Percentiles rank a stretch among this genome's conserved stretches.
Conservation (phyloP, 1,140 invertebrate species). For the Ceratosolen fusciceps region DNA sequence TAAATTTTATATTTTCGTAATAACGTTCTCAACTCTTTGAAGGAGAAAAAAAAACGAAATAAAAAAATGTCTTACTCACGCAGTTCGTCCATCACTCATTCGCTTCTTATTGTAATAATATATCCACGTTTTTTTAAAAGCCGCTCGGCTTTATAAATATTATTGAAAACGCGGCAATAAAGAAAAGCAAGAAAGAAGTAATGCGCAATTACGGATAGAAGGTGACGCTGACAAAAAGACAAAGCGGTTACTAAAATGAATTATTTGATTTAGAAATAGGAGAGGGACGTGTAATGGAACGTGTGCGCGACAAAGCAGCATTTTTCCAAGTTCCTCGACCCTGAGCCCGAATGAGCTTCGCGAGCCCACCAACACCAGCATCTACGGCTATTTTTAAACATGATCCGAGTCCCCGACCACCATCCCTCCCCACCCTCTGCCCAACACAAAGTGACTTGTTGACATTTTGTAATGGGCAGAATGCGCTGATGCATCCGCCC, state of each 20-base stretch:
- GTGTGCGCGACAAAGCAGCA: background rate
- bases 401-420: background rate
- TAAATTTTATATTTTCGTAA: no score
- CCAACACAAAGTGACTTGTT: conserved; percentile 15
- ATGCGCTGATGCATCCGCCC: background rate
- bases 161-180: background rate
- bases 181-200: background rate
- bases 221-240: background rate
- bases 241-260: background rate
- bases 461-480: conserved; percentile 12
- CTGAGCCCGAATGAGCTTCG: conserved; percentile 40
- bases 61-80: no score
- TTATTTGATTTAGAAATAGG: conserved; percentile 1
- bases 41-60: no score
- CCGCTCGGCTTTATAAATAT: no score
- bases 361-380: background rate
- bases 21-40: no score
- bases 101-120: no score
- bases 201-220: background rate
- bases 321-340: conserved; percentile 46
- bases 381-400: conserved; percentile 21
- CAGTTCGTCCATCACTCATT: no score
- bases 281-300: no score
- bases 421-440: no score
- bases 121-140: background rate